Percentiles rank a stretch among this genome's conserved stretches.
Evolutionary conservation across 2,888 invertebrate genomes (phyloP).

Genomic region (Polietes domitor): DNA sequence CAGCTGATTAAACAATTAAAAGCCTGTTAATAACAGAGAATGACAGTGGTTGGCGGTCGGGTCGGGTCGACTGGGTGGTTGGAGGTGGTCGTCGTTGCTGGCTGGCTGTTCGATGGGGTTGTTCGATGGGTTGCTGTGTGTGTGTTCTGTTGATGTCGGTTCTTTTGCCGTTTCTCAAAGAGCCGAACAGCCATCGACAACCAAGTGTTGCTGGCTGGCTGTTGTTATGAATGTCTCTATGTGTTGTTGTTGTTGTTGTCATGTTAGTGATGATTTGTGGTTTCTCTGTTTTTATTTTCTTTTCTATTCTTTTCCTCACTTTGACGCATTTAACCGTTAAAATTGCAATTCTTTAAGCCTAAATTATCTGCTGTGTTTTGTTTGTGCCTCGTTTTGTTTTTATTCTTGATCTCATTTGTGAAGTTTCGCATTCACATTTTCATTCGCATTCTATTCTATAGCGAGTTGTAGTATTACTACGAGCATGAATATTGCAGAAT

Average conservation of each 20-base stretch:
- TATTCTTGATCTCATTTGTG: neutral
- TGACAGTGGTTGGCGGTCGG: neutral
- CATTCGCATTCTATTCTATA: neutral
- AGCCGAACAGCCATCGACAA: constrained; percentile 33
- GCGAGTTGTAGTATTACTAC: neutral
- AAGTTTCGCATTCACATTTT: no score
- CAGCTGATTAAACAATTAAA: constrained; percentile 65
- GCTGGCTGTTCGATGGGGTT: neutral
- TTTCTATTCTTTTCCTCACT: constrained; percentile 40
- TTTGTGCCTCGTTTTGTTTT: neutral
- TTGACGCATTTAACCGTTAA: constrained; percentile 56
- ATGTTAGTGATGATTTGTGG: neutral
- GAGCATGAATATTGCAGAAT: no score
- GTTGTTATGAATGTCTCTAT: constrained; percentile 24
- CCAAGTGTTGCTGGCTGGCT: constrained; percentile 26
- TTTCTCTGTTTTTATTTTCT: constrained; percentile 18
- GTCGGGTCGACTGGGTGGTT: neutral
- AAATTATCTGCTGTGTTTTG: neutral
- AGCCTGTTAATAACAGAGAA: constrained; percentile 47
- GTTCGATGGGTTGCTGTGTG: neutral
- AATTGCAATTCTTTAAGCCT: constrained; percentile 45
- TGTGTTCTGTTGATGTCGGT: neutral
- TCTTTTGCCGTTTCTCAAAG: neutral
- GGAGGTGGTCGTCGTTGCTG: neutral
- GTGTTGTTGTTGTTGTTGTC: constrained; percentile 18